Percentiles rank a stretch among this genome's conserved stretches.
Evolutionary conservation across 2,888 invertebrate species (phyloP).

Genomic region (Dryomyza anilis): DNA sequence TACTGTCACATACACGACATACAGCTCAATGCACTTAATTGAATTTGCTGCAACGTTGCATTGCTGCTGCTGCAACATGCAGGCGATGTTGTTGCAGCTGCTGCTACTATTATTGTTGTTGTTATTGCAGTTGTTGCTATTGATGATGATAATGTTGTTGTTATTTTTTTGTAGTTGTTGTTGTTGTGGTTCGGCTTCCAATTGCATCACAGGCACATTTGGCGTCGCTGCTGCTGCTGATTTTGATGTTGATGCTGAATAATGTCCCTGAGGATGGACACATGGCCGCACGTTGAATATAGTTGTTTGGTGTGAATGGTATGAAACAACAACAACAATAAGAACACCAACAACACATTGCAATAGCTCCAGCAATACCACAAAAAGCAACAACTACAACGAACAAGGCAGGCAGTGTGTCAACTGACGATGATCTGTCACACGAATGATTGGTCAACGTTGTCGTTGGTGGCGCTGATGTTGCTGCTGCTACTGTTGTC

Average conservation of each 20-base stretch:
- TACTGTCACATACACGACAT: background rate
- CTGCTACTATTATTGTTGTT: background rate
- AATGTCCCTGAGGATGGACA: constrained; percentile 2
- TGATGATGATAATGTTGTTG: no score
- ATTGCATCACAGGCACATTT: no score
- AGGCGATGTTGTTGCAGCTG: background rate
- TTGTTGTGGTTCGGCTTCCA: no score
- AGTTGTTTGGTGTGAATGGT: no score
- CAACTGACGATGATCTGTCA: no score
- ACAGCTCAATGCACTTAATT: constrained; percentile 4
- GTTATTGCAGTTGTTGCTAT: background rate
- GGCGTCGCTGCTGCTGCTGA: background rate
- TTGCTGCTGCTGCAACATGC: background rate
- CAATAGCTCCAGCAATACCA: background rate
- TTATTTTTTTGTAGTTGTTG: no score
- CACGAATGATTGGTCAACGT: background rate
- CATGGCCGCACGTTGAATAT: no score
- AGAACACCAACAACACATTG: background rate
- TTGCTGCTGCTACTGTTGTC: background rate
- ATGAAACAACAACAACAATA: background rate
- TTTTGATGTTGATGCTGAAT: constrained; percentile 10
- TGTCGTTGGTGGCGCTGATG: background rate
- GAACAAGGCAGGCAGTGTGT: no score
- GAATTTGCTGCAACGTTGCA: background rate
- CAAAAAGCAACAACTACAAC: background rate